Base-by-base conservation (phyloP, 2,797 vertebrate genomes). In the Florisuga fusca region DNA sequence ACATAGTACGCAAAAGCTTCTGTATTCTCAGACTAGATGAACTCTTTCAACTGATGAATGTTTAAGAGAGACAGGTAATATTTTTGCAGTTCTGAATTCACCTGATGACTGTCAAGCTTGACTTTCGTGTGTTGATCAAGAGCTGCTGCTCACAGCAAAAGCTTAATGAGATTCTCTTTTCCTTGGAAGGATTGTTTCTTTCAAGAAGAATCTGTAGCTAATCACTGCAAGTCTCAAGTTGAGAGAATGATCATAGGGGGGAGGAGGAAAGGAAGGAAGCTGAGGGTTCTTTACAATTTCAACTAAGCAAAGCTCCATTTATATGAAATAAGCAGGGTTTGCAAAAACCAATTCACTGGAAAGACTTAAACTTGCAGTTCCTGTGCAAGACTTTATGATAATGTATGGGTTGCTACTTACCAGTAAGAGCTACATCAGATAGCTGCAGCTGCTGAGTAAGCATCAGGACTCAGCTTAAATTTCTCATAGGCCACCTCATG, bases 1-100 rank as follows among this genome's bases (percentile, higher is more conserved):
- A 89, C 34, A 51, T 41, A 89, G 78, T 82, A 90, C 2, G 0
- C 55, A 61, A 93, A 96, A 87, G 86, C 76, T 71, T 94, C 90
- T 10, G 43, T 69, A 76, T 82, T 87, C 59, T 88, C 71, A 55
- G 33, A 86, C 48, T 51, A 94, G 89, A 92, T 75, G 88, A 96
- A 89, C 83, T 92, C 90, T 93, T 91, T 91, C 66, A 88, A 62
- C 83, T 68, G 78, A 81, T 71, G 72, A 85, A 96, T 97, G 86
- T 88, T 92, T 83, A 91, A 59, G 81, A 92, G 80, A 94, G 87
- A 83, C 36, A 71, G 81, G 62, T 76, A 90, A 59, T 88, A 95
- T 73, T 89, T 95, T 38, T 93, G 80, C 77, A 88, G 77, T 73
- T 89, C 73, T 94, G 92, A 93, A 87, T 76, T 93, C 87, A 97